Evolutionary conservation across 2,797 vertebrate genomes (phyloP), one percentile per base, ranked within the genome.

Genomic region (Sebastes nivosus): DNA sequence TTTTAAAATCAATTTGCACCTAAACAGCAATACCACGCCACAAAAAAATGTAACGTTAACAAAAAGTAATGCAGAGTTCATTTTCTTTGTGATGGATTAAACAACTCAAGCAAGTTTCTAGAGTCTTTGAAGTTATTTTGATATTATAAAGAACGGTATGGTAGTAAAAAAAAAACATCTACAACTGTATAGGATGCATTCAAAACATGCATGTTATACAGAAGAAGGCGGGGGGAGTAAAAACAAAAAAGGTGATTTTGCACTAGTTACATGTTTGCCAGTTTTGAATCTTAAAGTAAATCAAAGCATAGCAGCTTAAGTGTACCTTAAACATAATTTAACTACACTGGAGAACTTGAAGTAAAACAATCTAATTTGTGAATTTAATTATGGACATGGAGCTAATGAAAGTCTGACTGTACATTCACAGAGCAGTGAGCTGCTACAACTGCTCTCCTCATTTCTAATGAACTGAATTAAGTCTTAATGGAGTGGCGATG

Each of bases 401-500:
- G 66, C 46, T 22, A 22, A 57, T 57, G 30, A 57, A 50, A 29
- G 3, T 42, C 55, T 5, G 4, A 34, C 8, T 3, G 3, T 32
- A 61, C 9, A 61, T 61, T 71, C 32, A 12, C 58, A 54, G 34
- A 38, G 36, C 42, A 52, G 50, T 63, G 70, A 77, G 65, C 58
- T 13, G n/a, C 42, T 67, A 52, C 20, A 14, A 24, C 52, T 20
- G 46, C 18, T 18, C 46, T 65, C 36, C 18, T 58, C 50, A 11
- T 63, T 67, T 36, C 42, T 57, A 72, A 79, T 80, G 7, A 64
- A 42, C 9, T 42, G 5, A 68, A 75, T 73, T 36, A 54, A 75
- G 55, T 71, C 27, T 60, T 20, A 16, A 61, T 81, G 68, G 29
- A 69, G 2, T 34, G 24, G 14, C 22, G 68, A 50, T 70, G 79